A percentile compares a stretch with the other conserved stretches of the same genome.
Evolutionary conservation across 2,113 vertebrate species (phyloP).

Genomic region (Ahaetulla prasina): DNA sequence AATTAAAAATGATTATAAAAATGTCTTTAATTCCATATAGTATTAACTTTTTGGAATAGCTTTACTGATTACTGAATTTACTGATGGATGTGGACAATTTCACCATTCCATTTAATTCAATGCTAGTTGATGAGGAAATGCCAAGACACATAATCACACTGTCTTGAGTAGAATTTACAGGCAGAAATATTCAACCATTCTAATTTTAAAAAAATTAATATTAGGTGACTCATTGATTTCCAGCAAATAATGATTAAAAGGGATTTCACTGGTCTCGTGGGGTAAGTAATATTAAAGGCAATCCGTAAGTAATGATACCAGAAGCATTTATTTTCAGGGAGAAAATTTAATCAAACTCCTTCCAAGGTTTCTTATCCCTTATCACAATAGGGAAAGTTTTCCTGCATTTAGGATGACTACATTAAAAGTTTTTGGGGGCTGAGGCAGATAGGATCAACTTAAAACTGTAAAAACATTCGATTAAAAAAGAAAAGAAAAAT

Average conservation of each 20-base stretch:
- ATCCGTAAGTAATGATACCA: slow-evolving; percentile 24
- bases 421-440: neutral
- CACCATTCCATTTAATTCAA: neutral
- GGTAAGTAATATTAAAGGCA: slow-evolving; percentile 20
- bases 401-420: neutral
- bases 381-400: neutral
- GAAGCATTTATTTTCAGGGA: slow-evolving; percentile 29
- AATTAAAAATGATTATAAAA: neutral
- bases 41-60: neutral
- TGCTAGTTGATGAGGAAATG: neutral
- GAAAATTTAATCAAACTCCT: slow-evolving; percentile 23
- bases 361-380: slow-evolving; percentile 28
- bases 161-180: neutral
- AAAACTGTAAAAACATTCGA: neutral
- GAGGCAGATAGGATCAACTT: neutral
- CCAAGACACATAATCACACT: neutral
- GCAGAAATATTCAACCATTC: neutral
- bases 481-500: neutral
- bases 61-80: neutral
- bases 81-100: neutral
- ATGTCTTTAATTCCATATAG: neutral
- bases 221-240: slow-evolving; percentile 12
- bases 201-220: neutral
- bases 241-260: slow-evolving; percentile 13
- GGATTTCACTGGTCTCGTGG: slow-evolving; percentile 21